Evolutionary conservation across 2,113 vertebrate species (phyloP).

Genomic region (Podocnemis expansa): DNA sequence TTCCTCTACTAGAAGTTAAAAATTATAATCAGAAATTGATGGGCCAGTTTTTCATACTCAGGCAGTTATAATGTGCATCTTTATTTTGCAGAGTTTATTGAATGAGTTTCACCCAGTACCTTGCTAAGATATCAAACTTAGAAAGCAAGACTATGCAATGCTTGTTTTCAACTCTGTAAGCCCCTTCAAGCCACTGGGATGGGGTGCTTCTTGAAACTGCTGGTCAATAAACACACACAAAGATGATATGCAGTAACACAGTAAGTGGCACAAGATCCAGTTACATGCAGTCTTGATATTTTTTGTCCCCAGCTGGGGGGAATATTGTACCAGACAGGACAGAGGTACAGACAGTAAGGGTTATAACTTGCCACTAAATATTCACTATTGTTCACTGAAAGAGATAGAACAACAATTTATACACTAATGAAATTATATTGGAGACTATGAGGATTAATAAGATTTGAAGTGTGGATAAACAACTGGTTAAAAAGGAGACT

Average conservation of each 20-base stretch:
- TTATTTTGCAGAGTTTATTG: accelerated
- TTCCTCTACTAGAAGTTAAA: neutral
- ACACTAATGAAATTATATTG: neutral
- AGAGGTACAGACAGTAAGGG: neutral
- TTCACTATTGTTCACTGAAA: neutral
- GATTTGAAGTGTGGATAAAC: neutral
- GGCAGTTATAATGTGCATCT: accelerated
- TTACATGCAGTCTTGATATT: neutral
- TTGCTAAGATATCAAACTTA: neutral
- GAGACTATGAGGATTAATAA: neutral
- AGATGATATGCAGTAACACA: neutral
- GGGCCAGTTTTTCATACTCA: neutral
- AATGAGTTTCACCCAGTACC: neutral
- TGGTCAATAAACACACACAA: neutral
- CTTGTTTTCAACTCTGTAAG: neutral
- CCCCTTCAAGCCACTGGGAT: neutral
- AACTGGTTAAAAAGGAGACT: neutral
- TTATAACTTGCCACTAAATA: neutral
- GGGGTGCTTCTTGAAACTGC: neutral
- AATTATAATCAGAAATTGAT: neutral
- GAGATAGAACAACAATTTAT: neutral
- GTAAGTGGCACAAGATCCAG: neutral
- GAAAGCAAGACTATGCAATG: neutral
- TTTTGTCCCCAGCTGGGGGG: neutral
- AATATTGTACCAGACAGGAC: neutral